Base-by-base conservation (phyloP, 2,797 vertebrate species). In the Astyanax mexicanus region DNA sequence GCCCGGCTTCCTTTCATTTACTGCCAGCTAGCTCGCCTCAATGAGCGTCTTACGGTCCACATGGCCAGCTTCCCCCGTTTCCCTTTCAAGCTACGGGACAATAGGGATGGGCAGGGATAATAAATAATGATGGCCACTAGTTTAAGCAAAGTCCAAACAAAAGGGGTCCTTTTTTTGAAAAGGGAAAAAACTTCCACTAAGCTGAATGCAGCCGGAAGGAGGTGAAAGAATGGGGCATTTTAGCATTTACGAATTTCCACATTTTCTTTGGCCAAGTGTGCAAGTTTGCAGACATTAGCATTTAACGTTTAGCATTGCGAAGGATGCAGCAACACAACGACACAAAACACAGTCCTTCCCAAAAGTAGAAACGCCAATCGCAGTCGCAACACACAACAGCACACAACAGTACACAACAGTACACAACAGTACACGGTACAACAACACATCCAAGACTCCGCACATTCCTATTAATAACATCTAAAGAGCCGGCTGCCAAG, bases 11-110 rank as follows among this genome's bases (percentile, higher is more conserved):
- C 87, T 91, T 90, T 90, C 77, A 86, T 88, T 83, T 84, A 75
- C 79, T 78, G 84, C 86, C 89, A 89, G 82, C 84, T 84, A 89
- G 82, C 84, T 84, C 81, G 80, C 82, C 86, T 87, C 85, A 86
- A 81, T 86, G 84, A 87, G 77, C 45, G 45, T 57, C 75, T 72
- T 69, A 74, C 52, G 65, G 51, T 69, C 78, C 70, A 71, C 68
- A 77, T 61, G 72, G 70, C 58, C 21, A 66, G 21, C 44, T 65
- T 61, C 40, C 71, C 29, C 13, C 35, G 9, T 40, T 58, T 52
- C 45, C 42, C 21, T 69, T 76, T 78, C 52, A 75, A 35, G 35
- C 49, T 38, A 62, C 23, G 25, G 72, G 38, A 80, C 74, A 79
- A 71, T 68, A 15, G 61, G 29, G 55, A 54, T 55, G 57, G 74